A percentile compares a stretch with the other conserved stretches of the same genome.
phyloP scores from a whole-genome alignment of 2,888 invertebrate species.

The Elegia similella region DNA sequence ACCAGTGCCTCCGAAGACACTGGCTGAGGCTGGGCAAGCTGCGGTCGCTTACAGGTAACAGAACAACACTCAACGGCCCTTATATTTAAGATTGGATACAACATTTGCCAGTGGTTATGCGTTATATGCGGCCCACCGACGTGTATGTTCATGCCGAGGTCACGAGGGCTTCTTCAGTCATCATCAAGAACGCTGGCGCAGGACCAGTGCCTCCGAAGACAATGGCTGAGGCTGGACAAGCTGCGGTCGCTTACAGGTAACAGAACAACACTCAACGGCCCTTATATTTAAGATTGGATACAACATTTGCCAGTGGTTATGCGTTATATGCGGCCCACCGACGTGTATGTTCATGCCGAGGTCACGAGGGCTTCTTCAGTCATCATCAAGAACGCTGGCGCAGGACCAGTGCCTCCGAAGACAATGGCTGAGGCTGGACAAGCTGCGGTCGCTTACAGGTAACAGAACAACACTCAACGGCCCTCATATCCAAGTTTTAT shows the following conservation, averaged over 20 bases:
- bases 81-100: no score
- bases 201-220: conserved; percentile 93
- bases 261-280: conserved; percentile 62
- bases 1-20: conserved; percentile 93
- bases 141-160: conserved; percentile 98
- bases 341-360: conserved; percentile 98
- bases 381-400: conserved; percentile 89
- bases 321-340: conserved; percentile 87
- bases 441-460: conserved; percentile 96
- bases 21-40: conserved; percentile 98
- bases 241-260: conserved; percentile 95
- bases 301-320: conserved; percentile 99
- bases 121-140: conserved; percentile 90
- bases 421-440: conserved; percentile 97
- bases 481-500: no score
- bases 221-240: conserved; percentile 96
- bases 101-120: conserved; percentile 98
- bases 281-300: no score
- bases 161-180: conserved; percentile 94
- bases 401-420: conserved; percentile 89
- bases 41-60: conserved; percentile 92
- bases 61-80: conserved; percentile 68
- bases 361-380: conserved; percentile 95
- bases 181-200: conserved; percentile 88
- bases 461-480: conserved; percentile 57